Conservation (phyloP, 2,113 vertebrate species). For the Madoqua kirkii region DNA sequence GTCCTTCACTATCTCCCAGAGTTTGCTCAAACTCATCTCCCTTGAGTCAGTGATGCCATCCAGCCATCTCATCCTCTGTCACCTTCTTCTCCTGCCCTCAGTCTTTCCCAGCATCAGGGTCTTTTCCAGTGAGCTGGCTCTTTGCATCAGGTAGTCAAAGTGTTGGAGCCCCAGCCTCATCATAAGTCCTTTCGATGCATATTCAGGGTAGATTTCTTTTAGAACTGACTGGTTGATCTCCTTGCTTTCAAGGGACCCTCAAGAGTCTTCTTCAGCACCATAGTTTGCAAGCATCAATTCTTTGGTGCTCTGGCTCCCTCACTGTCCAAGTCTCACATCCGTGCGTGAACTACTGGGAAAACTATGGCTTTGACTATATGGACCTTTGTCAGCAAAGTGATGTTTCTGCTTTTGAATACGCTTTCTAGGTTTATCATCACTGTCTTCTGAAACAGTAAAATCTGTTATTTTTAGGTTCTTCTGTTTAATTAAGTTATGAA, state of each 20-base stretch:
- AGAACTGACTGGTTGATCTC: not conserved
- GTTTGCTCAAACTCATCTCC: not conserved
- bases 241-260: not conserved
- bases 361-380: not conserved
- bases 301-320: not conserved
- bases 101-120: not conserved
- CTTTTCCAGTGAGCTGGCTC: not conserved
- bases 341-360: not conserved
- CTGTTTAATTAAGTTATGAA: not conserved
- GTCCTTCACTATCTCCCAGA: not conserved
- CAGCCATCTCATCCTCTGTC: not conserved
- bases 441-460: not conserved
- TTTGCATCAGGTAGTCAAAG: not conserved
- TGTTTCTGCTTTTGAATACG: not conserved
- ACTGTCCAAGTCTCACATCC: not conserved
- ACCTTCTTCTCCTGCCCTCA: not conserved
- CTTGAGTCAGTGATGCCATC: not conserved
- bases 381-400: not conserved
- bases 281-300: not conserved
- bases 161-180: not conserved
- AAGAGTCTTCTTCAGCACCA: not conserved
- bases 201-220: not conserved
- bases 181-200: not conserved
- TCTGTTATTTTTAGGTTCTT: not conserved
- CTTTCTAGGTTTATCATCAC: not conserved